Evolutionary conservation across 2,888 invertebrate species (phyloP).

Genomic region (Xylophagus ater): DNA sequence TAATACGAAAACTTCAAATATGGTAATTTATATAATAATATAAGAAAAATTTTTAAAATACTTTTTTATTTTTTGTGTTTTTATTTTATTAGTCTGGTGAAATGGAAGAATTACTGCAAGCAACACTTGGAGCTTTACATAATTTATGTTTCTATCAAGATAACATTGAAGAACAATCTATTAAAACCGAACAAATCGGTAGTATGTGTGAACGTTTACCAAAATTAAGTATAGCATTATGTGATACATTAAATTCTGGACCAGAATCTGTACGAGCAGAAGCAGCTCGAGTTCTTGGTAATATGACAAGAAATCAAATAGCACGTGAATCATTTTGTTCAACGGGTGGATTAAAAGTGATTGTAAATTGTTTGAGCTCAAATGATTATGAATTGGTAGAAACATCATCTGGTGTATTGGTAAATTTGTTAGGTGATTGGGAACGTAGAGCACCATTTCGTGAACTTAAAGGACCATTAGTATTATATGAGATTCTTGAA

Average conservation of each 20-base stretch:
- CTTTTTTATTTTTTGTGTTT: neutral
- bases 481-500: constrained; percentile 45
- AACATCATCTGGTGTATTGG: constrained; percentile 70
- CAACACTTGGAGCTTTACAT: constrained; percentile 70
- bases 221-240: constrained; percentile 28
- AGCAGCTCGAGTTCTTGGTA: constrained; percentile 70
- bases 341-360: constrained; percentile 49
- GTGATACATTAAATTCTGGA: constrained; percentile 25
- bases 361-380: constrained; percentile 48
- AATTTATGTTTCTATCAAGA: constrained; percentile 67
- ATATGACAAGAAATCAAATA: constrained; percentile 59
- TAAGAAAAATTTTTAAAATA: neutral
- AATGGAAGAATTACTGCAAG: constrained; percentile 63
- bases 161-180: constrained; percentile 29
- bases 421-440: constrained; percentile 59
- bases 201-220: constrained; percentile 30
- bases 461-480: constrained; percentile 42
- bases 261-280: constrained; percentile 44
- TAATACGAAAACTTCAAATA: constrained; percentile 19
- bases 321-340: constrained; percentile 55
- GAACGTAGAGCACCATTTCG: constrained; percentile 45
- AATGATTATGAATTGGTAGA: constrained; percentile 58
- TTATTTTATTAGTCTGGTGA: constrained; percentile 33
- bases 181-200: constrained; percentile 17
- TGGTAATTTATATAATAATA: constrained; percentile 17